Conservation (phyloP, 2,113 vertebrate species). For the Ciconia stormi region DNA sequence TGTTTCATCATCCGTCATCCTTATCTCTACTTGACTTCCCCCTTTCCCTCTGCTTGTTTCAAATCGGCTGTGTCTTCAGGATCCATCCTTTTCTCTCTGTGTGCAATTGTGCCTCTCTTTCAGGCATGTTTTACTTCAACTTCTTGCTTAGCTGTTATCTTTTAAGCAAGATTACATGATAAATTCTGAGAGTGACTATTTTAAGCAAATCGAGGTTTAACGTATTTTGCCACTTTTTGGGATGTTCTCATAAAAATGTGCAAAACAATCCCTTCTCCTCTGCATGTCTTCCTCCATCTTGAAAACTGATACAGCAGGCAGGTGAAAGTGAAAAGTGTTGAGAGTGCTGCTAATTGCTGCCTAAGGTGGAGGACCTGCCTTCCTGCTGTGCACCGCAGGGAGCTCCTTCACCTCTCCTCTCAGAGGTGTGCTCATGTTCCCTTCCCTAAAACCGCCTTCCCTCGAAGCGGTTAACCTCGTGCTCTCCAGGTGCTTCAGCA, state of each 20-base stretch:
- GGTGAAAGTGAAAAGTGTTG: not conserved
- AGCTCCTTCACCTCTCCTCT: not conserved
- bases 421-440: not conserved
- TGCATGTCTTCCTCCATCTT: not conserved
- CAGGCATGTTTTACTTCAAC: not conserved
- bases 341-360: not conserved
- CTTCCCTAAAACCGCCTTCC: not conserved
- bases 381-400: not conserved
- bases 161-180: not conserved
- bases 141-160: not conserved
- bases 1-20: not conserved
- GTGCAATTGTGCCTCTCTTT: not conserved
- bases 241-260: not conserved
- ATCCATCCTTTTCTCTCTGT: not conserved
- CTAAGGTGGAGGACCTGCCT: not conserved
- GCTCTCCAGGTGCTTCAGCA: not conserved
- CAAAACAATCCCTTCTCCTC: not conserved
- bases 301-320: not conserved
- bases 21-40: not conserved
- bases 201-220: not conserved
- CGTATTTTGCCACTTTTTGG: rapidly evolving
- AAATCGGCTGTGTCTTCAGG: not conserved
- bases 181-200: not conserved
- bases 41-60: not conserved
- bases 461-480: rapidly evolving